Conservation (phyloP, 2,797 vertebrate species). For the Morus bassanus region DNA sequence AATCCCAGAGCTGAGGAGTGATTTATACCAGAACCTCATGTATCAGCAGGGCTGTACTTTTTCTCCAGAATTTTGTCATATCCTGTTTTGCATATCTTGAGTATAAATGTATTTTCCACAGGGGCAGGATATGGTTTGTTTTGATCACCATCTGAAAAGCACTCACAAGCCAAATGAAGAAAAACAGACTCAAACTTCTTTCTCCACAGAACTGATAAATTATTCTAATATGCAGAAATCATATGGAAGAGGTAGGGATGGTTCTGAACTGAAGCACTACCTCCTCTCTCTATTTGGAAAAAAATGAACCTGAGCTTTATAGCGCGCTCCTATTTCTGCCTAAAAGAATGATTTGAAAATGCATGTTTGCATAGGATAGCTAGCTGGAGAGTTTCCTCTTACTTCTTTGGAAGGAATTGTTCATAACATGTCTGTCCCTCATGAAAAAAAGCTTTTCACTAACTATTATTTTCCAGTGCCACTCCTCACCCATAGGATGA, state of each 20-base stretch:
- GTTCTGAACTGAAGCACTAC: background rate
- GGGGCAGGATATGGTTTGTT: conserved; percentile 44
- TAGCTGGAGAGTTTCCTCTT: background rate
- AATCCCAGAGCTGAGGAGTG: conserved; percentile 57
- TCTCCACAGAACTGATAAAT: conserved; percentile 26
- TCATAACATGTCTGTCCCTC: background rate
- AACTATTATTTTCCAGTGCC: background rate
- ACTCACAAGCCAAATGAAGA: conserved; percentile 43
- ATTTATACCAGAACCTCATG: conserved; percentile 69
- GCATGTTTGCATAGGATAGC: background rate
- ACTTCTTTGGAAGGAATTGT: background rate
- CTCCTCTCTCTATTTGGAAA: background rate
- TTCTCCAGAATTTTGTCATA: conserved; percentile 68
- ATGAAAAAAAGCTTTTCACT: background rate
- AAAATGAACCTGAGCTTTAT: background rate
- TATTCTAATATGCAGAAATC: background rate
- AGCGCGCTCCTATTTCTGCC: background rate
- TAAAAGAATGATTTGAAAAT: background rate
- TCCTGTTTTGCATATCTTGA: conserved; percentile 72
- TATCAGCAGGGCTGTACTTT: conserved; percentile 45
- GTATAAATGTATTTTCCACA: conserved; percentile 73
- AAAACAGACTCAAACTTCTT: conserved; percentile 49
- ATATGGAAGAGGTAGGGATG: background rate
- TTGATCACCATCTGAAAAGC: conserved; percentile 52
- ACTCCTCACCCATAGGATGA: background rate